Percentiles rank a stretch among this genome's conserved stretches.
phyloP scores from a whole-genome alignment of 2,113 vertebrate genomes.

The Halichoerus grypus region DNA sequence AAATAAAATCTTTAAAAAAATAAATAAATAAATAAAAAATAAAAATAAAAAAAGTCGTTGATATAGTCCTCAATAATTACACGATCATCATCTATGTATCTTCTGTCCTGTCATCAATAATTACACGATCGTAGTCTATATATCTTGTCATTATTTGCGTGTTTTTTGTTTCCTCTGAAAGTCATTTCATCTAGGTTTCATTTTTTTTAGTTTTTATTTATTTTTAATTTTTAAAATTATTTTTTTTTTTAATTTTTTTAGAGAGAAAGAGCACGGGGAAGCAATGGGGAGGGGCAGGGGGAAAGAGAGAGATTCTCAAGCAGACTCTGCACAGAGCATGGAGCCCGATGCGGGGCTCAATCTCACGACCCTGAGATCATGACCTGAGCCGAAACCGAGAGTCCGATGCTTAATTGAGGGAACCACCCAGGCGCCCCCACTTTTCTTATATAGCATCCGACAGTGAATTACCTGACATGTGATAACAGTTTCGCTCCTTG shows the following conservation, averaged over 20 bases:
- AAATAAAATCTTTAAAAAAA: no score
- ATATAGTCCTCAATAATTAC: background rate
- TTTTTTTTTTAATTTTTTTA: background rate
- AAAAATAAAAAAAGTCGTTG: background rate
- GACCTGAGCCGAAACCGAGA: no score
- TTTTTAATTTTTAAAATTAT: background rate
- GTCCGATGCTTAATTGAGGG: accelerated
- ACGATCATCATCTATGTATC: no score
- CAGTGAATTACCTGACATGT: background rate
- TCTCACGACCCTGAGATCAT: no score
- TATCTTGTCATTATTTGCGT: background rate
- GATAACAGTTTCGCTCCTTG: background rate
- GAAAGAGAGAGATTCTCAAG: background rate
- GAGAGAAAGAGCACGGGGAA: background rate
- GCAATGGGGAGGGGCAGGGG: background rate
- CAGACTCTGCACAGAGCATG: no score
- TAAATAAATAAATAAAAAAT: no score
- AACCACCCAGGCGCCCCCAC: background rate
- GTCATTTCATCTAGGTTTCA: background rate
- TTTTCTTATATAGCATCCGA: background rate
- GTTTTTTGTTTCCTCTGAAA: background rate
- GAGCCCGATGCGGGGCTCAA: accelerated
- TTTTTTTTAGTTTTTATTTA: background rate
- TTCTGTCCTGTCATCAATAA: background rate
- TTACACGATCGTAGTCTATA: no score